These are phyloP conservation scores for Lycocerus yunnanus DNA, from an alignment of 2,888 invertebrate genomes.

Conservation along the genomic window DNA sequence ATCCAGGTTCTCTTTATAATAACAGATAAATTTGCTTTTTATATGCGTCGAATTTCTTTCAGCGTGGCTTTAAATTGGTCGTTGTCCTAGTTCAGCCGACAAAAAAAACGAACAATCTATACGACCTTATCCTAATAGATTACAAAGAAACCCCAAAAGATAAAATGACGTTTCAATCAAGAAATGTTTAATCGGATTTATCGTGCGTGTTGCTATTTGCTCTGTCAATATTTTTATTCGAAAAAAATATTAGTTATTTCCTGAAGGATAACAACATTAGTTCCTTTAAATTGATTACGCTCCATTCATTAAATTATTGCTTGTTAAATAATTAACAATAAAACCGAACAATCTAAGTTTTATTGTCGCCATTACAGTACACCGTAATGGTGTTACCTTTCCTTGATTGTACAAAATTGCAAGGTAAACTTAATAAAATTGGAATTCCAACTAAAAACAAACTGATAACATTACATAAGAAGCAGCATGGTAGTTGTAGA, in stretches of 20 bases:
- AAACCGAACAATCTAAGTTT: neutral
- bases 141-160: slow-evolving; percentile 7
- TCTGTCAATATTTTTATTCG: slow-evolving; percentile 12
- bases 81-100: slow-evolving; percentile 14
- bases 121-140: slow-evolving; percentile 15
- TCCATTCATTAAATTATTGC: neutral
- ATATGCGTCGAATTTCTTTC: slow-evolving; percentile 21
- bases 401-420: neutral
- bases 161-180: slow-evolving; percentile 9
- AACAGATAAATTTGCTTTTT: slow-evolving; percentile 13
- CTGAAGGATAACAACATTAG: neutral
- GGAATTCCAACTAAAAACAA: neutral
- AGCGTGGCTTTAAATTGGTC: slow-evolving; percentile 23
- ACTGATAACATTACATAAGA: neutral
- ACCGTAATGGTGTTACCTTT: neutral
- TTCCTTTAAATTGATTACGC: neutral
- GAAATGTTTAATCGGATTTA: slow-evolving; percentile 18
- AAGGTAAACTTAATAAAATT: neutral
- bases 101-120: slow-evolving; percentile 24
- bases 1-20: neutral
- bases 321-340: neutral
- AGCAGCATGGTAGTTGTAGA: neutral
- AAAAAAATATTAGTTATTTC: slow-evolving; percentile 1
- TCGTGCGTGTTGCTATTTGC: slow-evolving; percentile 13
- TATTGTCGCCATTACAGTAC: neutral